Evolutionary conservation across 2,888 invertebrate genomes (phyloP).

Genomic region (Kuschelorhynchus macadamiae): DNA sequence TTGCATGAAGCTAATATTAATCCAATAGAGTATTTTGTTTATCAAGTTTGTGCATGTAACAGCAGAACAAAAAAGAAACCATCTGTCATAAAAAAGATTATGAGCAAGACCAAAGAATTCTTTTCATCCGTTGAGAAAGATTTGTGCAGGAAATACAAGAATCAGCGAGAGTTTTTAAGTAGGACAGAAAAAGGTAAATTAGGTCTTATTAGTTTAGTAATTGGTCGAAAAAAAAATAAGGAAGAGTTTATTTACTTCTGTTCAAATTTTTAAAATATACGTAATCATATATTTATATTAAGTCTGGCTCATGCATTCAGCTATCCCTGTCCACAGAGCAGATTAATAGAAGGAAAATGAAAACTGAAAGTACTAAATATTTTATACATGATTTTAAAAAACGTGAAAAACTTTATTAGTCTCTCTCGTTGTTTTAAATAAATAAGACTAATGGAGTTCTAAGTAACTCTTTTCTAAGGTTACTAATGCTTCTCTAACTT

Average conservation of each 20-base stretch:
- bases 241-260: no score
- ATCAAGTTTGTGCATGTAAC: constrained; percentile 37
- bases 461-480: no score
- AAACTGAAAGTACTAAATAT: no score
- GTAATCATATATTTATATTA: not conserved
- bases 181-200: not conserved
- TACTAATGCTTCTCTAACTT: no score
- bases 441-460: no score
- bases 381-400: no score
- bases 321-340: no score
- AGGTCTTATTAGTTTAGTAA: no score
- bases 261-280: not conserved
- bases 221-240: not conserved
- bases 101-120: constrained; percentile 37
- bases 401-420: no score
- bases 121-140: constrained; percentile 31
- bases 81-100: constrained; percentile 30
- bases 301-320: no score
- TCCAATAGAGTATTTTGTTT: constrained; percentile 47
- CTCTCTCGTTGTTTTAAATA: no score
- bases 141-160: constrained; percentile 23
- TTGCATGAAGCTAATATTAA: constrained; percentile 27
- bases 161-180: constrained; percentile 19
- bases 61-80: constrained; percentile 28
- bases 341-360: no score